A percentile compares a stretch with the other conserved stretches of the same genome.
Conservation (phyloP, 2,113 vertebrate genomes). For the Turdus rufiventris region DNA sequence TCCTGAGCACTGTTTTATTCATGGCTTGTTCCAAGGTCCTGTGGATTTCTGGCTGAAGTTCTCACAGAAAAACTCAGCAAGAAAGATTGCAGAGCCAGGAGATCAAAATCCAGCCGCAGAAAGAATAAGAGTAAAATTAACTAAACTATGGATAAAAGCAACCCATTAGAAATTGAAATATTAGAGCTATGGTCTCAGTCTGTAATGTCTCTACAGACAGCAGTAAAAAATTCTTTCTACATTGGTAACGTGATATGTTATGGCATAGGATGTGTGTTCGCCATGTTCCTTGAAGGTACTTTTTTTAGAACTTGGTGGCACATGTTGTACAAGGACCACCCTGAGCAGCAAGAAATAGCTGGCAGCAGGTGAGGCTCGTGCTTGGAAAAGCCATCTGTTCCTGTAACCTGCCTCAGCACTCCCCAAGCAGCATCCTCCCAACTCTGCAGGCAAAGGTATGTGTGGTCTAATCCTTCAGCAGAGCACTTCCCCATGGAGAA, state of each 20-base stretch:
- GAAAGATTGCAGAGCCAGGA: neutral
- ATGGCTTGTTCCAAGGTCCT: neutral
- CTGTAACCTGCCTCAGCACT: neutral
- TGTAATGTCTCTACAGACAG: neutral
- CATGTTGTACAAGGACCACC: slow-evolving; percentile 8
- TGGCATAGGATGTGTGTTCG: neutral
- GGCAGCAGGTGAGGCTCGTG: slow-evolving; percentile 40
- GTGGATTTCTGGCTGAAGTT: neutral
- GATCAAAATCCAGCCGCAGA: neutral
- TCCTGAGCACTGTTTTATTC: neutral
- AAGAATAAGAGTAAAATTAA: neutral
- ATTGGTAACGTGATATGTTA: rapidly evolving
- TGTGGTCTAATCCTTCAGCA: neutral
- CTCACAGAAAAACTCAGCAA: neutral
- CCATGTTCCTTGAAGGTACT: neutral
- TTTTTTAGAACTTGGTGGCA: slow-evolving; percentile 14
- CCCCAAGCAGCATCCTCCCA: neutral
- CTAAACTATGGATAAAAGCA: neutral
- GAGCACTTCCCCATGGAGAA: neutral
- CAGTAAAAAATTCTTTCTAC: neutral
- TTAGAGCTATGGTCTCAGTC: neutral
- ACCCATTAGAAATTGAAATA: neutral
- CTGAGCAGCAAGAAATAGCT: slow-evolving; percentile 1
- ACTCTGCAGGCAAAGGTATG: neutral
- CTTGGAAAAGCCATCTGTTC: slow-evolving; percentile 38